A percentile compares a stretch with the other conserved stretches of the same genome.
Conservation (phyloP, 2,113 vertebrate species). For the Otis tarda region DNA sequence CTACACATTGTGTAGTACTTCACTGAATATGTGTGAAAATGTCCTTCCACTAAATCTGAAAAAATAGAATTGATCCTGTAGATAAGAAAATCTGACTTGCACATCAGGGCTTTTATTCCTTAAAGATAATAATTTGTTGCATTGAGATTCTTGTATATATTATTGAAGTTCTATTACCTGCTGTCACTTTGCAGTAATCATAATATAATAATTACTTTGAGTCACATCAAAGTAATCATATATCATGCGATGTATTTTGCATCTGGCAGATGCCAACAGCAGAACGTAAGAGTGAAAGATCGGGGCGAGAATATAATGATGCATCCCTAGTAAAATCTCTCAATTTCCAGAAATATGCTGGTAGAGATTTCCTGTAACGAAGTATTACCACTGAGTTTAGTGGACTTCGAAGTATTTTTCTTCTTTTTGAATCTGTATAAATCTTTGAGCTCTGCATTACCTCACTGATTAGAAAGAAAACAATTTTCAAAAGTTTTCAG, state of each 20-base stretch:
- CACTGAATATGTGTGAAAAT: conserved; percentile 16
- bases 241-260: not conserved
- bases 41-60: not conserved
- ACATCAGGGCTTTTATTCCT: not conserved
- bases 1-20: not conserved
- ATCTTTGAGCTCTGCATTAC: not conserved
- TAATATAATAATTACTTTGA: not conserved
- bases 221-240: not conserved
- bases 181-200: not conserved
- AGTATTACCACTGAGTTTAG: not conserved
- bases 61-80: not conserved
- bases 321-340: not conserved
- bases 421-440: not conserved
- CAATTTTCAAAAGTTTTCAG: not conserved
- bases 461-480: not conserved
- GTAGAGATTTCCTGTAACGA: not conserved
- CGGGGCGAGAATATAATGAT: not conserved
- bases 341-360: not conserved
- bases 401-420: not conserved
- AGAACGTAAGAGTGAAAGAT: not conserved
- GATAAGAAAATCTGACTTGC: not conserved
- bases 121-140: not conserved
- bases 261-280: not conserved
- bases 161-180: not conserved
- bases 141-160: not conserved